Conservation (phyloP, 2,113 vertebrate species). For the Siniperca chuatsi region DNA sequence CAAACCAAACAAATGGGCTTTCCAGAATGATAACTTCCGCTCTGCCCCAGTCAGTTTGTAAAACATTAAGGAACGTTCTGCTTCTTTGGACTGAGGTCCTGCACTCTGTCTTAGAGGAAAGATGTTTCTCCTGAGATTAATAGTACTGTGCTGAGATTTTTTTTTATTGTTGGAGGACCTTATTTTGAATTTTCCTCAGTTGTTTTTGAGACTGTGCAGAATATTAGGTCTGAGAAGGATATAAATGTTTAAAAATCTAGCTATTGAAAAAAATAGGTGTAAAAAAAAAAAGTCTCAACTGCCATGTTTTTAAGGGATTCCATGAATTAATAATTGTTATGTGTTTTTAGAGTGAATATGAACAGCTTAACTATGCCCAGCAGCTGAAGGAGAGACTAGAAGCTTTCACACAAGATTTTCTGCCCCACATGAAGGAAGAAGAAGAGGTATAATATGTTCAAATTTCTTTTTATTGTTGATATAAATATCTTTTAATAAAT, state of each 20-base stretch:
- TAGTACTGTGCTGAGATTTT: neutral
- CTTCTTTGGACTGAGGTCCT: conserved; percentile 7
- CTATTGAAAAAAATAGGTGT: neutral
- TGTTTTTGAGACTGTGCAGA: neutral
- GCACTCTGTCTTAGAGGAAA: neutral
- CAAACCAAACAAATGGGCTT: conserved; percentile 37
- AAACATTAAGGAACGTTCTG: conserved; percentile 14
- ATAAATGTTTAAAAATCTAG: neutral
- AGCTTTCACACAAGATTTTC: conserved; percentile 97
- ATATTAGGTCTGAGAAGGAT: neutral
- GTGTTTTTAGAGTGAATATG: conserved; percentile 91
- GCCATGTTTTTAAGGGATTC: neutral
- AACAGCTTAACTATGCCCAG: conserved; percentile 97
- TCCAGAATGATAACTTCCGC: conserved; percentile 48
- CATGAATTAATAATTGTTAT: conserved; percentile 15
- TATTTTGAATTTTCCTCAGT: neutral
- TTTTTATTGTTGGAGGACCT: neutral
- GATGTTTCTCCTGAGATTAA: conserved; percentile 23
- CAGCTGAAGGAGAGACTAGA: conserved; percentile 97
- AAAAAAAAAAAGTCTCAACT: neutral
- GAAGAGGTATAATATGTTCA: conserved; percentile 89
- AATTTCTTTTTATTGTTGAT: neutral
- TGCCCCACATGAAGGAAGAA: conserved; percentile 99
- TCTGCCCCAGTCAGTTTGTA: conserved; percentile 11
- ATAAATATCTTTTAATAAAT: neutral